phyloP scores from a whole-genome alignment of 2,797 vertebrate species.

The Phylloscopus collybita region DNA sequence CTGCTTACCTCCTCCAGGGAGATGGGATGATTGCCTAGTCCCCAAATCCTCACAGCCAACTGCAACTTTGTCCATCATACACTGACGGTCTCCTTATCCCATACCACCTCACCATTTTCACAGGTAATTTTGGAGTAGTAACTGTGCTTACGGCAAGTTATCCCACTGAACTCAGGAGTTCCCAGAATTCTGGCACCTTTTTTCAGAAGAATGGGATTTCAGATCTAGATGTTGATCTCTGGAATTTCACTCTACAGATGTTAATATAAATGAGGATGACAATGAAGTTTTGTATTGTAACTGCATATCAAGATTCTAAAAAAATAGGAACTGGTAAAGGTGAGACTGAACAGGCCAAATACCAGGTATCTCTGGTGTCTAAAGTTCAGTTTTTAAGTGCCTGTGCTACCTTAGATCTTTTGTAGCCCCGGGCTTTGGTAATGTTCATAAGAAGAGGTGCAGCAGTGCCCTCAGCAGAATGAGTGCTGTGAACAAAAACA shows the following conservation, averaged over 20 bases:
- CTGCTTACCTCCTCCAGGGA: background rate
- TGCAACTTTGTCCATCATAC: background rate
- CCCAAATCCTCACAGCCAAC: background rate
- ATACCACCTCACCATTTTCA: fast-evolving
- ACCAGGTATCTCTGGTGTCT: background rate
- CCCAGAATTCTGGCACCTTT: background rate
- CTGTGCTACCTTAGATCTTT: background rate
- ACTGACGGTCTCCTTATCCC: background rate
- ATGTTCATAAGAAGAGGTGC: background rate
- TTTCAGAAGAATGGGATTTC: background rate
- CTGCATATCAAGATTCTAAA: background rate
- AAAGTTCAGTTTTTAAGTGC: background rate
- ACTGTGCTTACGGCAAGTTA: background rate
- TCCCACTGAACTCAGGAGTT: background rate
- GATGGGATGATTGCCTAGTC: background rate
- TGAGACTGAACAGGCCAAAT: background rate
- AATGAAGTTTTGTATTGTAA: background rate
- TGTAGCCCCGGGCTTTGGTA: background rate
- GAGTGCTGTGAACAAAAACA: background rate
- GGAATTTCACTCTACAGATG: background rate
- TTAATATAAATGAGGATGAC: background rate
- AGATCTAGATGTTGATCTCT: background rate
- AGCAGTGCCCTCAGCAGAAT: background rate
- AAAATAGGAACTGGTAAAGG: background rate
- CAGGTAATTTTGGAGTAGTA: background rate